A percentile compares a stretch with the other conserved stretches of the same genome.
These are phyloP conservation scores for Ictalurus punctatus DNA, from an alignment of 2,113 vertebrate genomes.

Conservation along the genomic window DNA sequence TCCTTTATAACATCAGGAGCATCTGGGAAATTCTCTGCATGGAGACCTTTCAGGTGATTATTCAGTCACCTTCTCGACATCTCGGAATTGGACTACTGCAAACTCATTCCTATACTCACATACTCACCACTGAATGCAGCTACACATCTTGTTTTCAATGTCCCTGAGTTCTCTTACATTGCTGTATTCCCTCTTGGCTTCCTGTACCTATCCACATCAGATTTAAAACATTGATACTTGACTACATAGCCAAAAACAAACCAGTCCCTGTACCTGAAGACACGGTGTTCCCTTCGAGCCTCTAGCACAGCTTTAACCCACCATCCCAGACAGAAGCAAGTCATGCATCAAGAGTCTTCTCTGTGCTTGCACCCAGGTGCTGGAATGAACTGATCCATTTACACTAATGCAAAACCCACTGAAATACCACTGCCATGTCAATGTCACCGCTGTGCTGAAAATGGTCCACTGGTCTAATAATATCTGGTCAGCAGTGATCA, in stretches of 20 bases:
- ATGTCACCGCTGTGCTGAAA: neutral
- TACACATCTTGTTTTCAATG: too few relatives aligned
- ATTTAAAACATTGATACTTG: neutral
- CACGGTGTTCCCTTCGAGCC: neutral
- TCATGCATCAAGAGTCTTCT: neutral
- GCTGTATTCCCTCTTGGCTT: neutral
- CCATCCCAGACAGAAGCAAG: neutral
- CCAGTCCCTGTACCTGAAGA: neutral
- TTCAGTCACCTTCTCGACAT: neutral
- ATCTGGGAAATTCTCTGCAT: neutral
- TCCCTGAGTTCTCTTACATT: too few relatives aligned
- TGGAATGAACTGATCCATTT: slow-evolving; percentile 14
- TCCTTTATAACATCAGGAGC: neutral
- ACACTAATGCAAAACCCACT: neutral
- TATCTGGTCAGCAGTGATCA: neutral
- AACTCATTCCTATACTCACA: neutral
- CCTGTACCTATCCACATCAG: neutral
- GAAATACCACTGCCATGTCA: neutral
- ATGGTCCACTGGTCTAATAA: neutral
- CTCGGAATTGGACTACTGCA: neutral
- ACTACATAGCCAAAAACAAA: neutral
- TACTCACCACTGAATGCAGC: too few relatives aligned
- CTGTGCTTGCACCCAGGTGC: neutral
- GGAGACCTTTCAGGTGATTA: neutral
- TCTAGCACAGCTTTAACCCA: neutral